phyloP scores from a whole-genome alignment of 1,140 invertebrate genomes.

The Fopius arisanus region DNA sequence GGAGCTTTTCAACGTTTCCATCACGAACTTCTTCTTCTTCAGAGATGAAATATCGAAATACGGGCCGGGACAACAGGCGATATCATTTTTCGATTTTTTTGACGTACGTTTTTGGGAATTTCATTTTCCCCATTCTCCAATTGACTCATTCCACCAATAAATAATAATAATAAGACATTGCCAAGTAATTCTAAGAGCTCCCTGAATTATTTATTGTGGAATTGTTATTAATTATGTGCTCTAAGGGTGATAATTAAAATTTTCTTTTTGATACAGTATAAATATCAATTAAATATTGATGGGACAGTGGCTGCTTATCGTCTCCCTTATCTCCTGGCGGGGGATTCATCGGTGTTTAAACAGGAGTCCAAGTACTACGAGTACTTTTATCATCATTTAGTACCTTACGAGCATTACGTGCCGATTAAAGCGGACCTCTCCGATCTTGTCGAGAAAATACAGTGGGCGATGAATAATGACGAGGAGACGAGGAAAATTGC shows the following conservation, averaged over 20 bases:
- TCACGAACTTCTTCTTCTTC: constrained; percentile 98
- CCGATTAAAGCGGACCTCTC: constrained; percentile 82
- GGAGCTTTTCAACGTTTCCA: constrained; percentile 86
- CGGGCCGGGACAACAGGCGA: constrained; percentile 82
- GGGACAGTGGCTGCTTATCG: constrained; percentile 96
- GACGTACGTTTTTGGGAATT: constrained; percentile 71
- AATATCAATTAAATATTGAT: constrained; percentile 95
- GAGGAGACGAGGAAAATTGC: constrained; percentile 75
- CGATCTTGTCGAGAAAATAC: constrained; percentile 81
- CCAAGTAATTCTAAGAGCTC: too few species aligned
- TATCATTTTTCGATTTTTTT: constrained; percentile 96
- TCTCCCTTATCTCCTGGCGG: constrained; percentile 89
- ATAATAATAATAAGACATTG: too few species aligned
- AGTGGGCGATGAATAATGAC: constrained; percentile 85
- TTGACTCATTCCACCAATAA: too few species aligned
- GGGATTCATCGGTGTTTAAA: constrained; percentile 88
- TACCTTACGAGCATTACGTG: constrained; percentile 84
- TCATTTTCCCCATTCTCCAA: background rate
- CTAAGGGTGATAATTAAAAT: constrained; percentile 23
- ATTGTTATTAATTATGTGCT: constrained; percentile 5
- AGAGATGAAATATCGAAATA: constrained; percentile 84
- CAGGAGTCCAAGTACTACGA: constrained; percentile 94
- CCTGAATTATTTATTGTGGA: too few species aligned
- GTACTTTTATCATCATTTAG: constrained; percentile 86
- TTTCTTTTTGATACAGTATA: constrained; percentile 76